Base-by-base conservation (phyloP, 1,140 invertebrate species). In the Aphelinus certus region DNA sequence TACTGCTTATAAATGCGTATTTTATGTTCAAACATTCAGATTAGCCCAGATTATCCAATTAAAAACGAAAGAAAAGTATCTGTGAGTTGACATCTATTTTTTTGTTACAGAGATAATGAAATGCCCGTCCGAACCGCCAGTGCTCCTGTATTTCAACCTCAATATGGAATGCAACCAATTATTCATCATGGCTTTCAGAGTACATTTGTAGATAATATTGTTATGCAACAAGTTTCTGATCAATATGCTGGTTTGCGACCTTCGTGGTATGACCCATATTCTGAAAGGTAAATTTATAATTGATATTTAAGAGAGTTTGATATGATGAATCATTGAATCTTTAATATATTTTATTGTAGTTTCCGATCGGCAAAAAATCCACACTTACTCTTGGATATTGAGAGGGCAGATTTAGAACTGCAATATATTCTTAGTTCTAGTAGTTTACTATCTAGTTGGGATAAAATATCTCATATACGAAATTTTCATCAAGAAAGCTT, bases 401-500 rank as follows among this genome's bases (percentile, higher is more conserved):
- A 88, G 77, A 79, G 84, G 53, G 89, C 89, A 2, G 91, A 92
- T 82, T 83, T 85, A 49, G 89, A 91, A 81, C 77, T 92, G 48
- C 88, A 90, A 76, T 88, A 85, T 78, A 86, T 90, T 63, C 78
- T 91, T 64, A 88, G 85, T 80, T 87, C 86, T 2, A 88, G 89
- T 26, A 81, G 83, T 60, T 79, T 88, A 10, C 76, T 76, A n/a
- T 63, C 82, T 49, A 80, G 89, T 80, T 91, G 90, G 89, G 88
- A 89, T 1, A 84, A 86, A 53, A 89, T 92, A 53, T 82, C 83
- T 10, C 83, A 84, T 42, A 84, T 88, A 61, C 80, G 91, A 67
- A 77, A 88, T 7, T 91, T 89, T 72, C 85, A 97, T 67, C 93
- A 95, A 87, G 89, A 92, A 71, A 91, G 92, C 49, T 92, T 96